phyloP scores from a whole-genome alignment of 2,797 vertebrate genomes.

The Acanthurus tractus region DNA sequence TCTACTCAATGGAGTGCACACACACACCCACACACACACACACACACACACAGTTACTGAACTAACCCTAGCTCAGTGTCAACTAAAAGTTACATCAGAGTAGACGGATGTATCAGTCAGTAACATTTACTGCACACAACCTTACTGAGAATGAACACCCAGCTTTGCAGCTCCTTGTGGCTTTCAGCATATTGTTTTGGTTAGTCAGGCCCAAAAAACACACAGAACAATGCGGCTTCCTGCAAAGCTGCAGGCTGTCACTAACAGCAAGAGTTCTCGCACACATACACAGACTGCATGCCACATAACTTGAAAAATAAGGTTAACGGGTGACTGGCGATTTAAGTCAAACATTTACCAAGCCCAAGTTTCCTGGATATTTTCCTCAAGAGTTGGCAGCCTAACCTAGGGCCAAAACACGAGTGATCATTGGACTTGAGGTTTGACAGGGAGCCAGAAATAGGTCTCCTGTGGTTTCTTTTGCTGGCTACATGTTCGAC shows the following conservation, averaged over 20 bases:
- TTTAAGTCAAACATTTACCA: conserved; percentile 69
- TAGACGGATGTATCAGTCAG: conserved; percentile 13
- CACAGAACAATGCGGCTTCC: conserved; percentile 47
- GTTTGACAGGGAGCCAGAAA: conserved; percentile 31
- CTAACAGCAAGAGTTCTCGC: conserved; percentile 6
- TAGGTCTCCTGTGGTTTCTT: background rate
- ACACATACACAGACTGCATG: background rate
- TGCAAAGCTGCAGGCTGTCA: conserved; percentile 41
- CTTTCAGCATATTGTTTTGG: conserved; percentile 20
- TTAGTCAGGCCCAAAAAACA: conserved; percentile 19
- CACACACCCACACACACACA: no score
- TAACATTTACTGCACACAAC: conserved; percentile 5
- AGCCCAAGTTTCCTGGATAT: conserved; percentile 1
- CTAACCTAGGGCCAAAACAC: conserved; percentile 17
- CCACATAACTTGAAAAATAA: conserved; percentile 9
- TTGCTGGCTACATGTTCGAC: background rate
- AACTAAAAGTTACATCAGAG: conserved; percentile 22
- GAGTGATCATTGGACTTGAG: conserved; percentile 50
- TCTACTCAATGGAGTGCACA: no score
- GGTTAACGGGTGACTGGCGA: conserved; percentile 2
- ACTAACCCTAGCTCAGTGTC: background rate
- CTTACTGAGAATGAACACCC: conserved; percentile 3
- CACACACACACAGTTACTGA: no score
- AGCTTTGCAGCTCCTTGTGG: conserved; percentile 39
- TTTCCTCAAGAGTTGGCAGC: conserved; percentile 35